phyloP scores from a whole-genome alignment of 2,113 vertebrate species.

The Copsychus sechellarum region DNA sequence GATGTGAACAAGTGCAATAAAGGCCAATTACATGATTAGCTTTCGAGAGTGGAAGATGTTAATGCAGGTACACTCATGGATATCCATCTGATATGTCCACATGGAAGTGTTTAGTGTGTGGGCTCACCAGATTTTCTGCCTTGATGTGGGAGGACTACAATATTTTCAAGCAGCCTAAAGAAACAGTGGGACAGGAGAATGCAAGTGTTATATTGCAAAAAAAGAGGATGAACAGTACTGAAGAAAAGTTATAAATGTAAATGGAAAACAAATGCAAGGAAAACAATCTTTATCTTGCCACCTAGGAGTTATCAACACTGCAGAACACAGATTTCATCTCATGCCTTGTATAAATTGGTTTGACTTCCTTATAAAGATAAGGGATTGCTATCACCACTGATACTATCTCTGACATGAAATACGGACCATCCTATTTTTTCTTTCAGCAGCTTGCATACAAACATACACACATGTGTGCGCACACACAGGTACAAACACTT shows the following conservation, averaged over 20 bases:
- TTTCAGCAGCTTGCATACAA: neutral
- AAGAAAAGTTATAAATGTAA: neutral
- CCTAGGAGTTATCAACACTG: neutral
- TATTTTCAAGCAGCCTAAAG: neutral
- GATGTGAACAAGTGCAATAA: neutral
- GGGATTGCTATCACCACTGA: neutral
- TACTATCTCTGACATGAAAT: neutral
- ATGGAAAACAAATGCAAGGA: neutral
- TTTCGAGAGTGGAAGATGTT: neutral
- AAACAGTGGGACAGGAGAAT: neutral
- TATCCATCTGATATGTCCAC: neutral
- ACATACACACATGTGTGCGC: rapidly evolving
- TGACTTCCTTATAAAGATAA: neutral
- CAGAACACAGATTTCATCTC: neutral
- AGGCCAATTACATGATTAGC: neutral
- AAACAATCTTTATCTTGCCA: neutral
- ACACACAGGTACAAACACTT: neutral
- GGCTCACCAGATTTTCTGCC: neutral
- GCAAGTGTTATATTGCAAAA: neutral
- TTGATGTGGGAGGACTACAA: neutral
- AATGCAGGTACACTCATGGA: neutral
- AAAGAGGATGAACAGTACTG: neutral
- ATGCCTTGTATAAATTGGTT: neutral
- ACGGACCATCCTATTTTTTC: neutral
- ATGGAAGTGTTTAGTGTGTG: neutral